phyloP scores from a whole-genome alignment of 2,888 invertebrate species.

The Agrypnus murinus region DNA sequence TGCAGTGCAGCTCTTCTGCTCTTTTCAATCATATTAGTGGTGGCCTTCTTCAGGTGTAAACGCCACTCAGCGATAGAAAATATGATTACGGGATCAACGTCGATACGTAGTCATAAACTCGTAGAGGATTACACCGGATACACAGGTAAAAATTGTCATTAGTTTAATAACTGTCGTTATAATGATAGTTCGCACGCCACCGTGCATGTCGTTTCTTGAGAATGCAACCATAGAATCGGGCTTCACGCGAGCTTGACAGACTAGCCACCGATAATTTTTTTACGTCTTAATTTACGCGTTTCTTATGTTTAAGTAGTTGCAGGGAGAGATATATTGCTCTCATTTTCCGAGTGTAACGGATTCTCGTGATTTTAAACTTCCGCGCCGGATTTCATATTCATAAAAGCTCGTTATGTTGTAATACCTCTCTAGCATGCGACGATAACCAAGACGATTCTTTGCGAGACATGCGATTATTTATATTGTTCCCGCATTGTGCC shows the following conservation, averaged over 20 bases:
- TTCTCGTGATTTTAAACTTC: constrained; percentile 55
- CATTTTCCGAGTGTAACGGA: constrained; percentile 47
- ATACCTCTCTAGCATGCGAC: constrained; percentile 59
- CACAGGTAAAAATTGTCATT: constrained; percentile 59
- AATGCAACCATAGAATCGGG: constrained; percentile 37
- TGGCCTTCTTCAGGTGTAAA: constrained; percentile 75
- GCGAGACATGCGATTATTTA: constrained; percentile 49
- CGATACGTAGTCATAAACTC: constrained; percentile 76
- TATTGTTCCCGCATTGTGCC: constrained; percentile 49
- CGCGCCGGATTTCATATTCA: constrained; percentile 59
- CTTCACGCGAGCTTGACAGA: constrained; percentile 47
- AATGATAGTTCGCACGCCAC: constrained; percentile 50
- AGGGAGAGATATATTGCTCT: constrained; percentile 41
- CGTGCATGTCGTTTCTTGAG: constrained; percentile 45
- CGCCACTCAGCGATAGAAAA: constrained; percentile 73
- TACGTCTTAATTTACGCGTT: constrained; percentile 42
- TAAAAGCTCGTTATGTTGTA: constrained; percentile 59
- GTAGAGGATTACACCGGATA: constrained; percentile 75
- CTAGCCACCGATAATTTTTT: constrained; percentile 41
- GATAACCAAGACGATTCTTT: constrained; percentile 50
- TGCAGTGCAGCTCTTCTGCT: constrained; percentile 74
- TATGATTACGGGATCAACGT: constrained; percentile 77
- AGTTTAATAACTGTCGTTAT: constrained; percentile 44
- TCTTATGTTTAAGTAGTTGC: constrained; percentile 20
- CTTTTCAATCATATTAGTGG: constrained; percentile 73